Conservation (phyloP, 2,888 invertebrate genomes). For the Metellina segmentata region DNA sequence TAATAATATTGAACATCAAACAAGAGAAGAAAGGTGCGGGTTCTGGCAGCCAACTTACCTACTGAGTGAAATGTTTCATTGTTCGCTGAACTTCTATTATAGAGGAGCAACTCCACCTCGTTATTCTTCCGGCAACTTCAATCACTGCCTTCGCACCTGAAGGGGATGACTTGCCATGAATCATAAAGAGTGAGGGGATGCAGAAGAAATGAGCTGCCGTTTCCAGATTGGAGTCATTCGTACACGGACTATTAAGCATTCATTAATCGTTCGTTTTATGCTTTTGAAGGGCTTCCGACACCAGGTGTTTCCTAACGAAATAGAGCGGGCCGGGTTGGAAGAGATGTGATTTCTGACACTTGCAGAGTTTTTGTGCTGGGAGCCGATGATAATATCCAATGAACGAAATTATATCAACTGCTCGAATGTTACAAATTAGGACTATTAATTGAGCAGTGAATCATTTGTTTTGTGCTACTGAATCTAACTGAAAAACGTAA, state of each 20-base stretch:
- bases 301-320: background rate
- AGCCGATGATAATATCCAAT: too few relatives aligned
- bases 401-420: too few relatives aligned
- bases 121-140: conserved; percentile 62
- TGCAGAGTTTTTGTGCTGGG: too few relatives aligned
- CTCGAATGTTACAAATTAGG: too few relatives aligned
- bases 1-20: conserved; percentile 70
- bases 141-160: conserved; percentile 33
- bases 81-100: conserved; percentile 52
- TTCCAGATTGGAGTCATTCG: conserved; percentile 11
- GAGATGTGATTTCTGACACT: too few relatives aligned
- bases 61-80: conserved; percentile 39
- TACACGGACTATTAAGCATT: conserved; percentile 49
- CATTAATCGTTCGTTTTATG: conserved; percentile 23
- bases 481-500: too few relatives aligned
- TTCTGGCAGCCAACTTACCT: conserved; percentile 50
- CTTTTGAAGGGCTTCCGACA: background rate
- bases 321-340: background rate
- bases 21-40: conserved; percentile 55
- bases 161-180: conserved; percentile 10
- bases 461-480: too few relatives aligned
- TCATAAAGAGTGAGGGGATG: conserved; percentile 37
- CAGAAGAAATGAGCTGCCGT: background rate
- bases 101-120: conserved; percentile 38
- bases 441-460: too few relatives aligned